Evolutionary conservation across 2,113 vertebrate genomes (phyloP).

Genomic region (Felis chaus): DNA sequence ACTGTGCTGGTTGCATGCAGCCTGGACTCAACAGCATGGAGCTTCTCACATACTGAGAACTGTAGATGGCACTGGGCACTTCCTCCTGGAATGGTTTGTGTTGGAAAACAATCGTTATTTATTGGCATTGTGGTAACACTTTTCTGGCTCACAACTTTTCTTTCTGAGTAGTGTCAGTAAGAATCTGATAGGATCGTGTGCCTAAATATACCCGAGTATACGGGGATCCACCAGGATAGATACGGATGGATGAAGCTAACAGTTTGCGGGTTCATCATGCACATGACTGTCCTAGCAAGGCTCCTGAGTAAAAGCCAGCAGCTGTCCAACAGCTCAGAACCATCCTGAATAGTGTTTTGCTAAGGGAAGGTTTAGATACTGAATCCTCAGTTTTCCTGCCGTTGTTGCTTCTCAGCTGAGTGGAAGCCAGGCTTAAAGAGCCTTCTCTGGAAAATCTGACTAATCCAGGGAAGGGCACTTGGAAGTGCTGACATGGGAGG

Average conservation of each 20-base stretch:
- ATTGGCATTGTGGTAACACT: background rate
- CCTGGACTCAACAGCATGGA: background rate
- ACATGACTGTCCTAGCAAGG: background rate
- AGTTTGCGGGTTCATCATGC: background rate
- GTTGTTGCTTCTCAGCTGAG: background rate
- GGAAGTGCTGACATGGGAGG: background rate
- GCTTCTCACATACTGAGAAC: background rate
- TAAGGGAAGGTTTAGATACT: background rate
- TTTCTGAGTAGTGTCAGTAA: background rate
- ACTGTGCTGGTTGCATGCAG: background rate
- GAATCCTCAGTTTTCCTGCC: background rate
- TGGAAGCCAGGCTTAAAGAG: background rate
- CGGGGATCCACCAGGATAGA: background rate
- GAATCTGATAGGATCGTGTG: background rate
- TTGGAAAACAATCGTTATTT: background rate
- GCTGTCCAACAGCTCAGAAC: background rate
- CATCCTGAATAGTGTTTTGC: background rate
- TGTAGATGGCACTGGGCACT: background rate
- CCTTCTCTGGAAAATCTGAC: background rate
- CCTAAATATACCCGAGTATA: background rate
- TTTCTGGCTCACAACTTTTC: background rate
- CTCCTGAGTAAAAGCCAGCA: background rate
- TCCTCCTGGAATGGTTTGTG: background rate
- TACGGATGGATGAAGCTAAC: background rate
- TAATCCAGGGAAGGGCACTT: background rate